A percentile compares a stretch with the other conserved stretches of the same genome.
These are phyloP conservation scores for Dione vanillae DNA, from an alignment of 2,888 invertebrate genomes.

Conservation along the genomic window DNA sequence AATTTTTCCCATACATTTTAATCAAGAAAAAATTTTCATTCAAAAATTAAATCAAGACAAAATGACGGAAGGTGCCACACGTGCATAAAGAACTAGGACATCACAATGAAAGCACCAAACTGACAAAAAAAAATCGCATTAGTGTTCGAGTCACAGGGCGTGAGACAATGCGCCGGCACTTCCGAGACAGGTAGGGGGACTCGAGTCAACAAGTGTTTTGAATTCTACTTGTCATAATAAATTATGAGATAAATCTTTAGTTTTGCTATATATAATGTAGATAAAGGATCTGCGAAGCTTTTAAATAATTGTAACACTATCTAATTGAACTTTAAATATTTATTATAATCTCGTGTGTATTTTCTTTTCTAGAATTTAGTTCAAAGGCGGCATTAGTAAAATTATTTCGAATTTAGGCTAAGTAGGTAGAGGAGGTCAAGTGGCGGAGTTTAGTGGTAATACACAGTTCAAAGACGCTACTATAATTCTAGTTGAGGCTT, in stretches of 20 bases:
- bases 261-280: background rate
- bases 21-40: background rate
- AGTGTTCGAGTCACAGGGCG: slow-evolving; percentile 64
- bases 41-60: slow-evolving; percentile 24
- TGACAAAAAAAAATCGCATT: slow-evolving; percentile 56
- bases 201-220: slow-evolving; percentile 49
- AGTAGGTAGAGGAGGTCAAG: no score
- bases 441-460: no score
- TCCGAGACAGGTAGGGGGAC: slow-evolving; percentile 74
- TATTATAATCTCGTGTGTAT: no score
- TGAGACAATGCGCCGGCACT: slow-evolving; percentile 76
- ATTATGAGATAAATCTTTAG: background rate
- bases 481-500: no score
- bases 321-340: no score
- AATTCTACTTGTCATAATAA: no score
- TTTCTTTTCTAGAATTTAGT: no score
- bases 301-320: no score
- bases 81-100: slow-evolving; percentile 29
- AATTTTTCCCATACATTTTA: background rate
- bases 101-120: slow-evolving; percentile 41
- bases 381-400: no score
- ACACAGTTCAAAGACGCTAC: no score
- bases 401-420: no score
- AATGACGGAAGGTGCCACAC: slow-evolving; percentile 33
- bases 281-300: no score